These are phyloP conservation scores for Ciona savignyi DNA, from an alignment of 23 tunicate species.

Conservation along the genomic window DNA sequence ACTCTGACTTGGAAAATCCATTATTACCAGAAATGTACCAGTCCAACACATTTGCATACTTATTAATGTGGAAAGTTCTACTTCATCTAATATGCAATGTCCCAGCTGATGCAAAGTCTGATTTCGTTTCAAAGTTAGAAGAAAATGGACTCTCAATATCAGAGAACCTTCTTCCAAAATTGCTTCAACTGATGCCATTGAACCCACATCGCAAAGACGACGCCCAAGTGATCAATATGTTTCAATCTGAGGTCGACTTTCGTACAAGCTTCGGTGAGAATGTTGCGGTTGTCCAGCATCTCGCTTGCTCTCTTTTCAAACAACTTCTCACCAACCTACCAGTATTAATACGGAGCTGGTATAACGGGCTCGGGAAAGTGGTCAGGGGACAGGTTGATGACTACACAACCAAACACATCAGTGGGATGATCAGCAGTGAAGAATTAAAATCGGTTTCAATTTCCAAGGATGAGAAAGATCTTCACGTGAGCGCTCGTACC, in stretches of 20 bases:
- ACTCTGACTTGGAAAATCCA: slow-evolving; percentile 4
- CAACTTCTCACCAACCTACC: slow-evolving; percentile 47
- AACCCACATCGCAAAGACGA: not conserved
- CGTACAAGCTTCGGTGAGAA: not conserved
- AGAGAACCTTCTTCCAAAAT: slow-evolving; percentile 30
- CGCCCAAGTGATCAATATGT: slow-evolving; percentile 14
- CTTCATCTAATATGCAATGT: slow-evolving; percentile 9
- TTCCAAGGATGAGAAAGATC: slow-evolving; percentile 6
- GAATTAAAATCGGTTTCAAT: slow-evolving; percentile 50
- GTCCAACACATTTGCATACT: not conserved
- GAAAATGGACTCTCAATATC: not conserved
- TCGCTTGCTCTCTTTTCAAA: slow-evolving; percentile 56
- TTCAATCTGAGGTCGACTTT: slow-evolving; percentile 15
- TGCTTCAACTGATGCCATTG: slow-evolving; percentile 36
- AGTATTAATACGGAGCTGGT: slow-evolving; percentile 49
- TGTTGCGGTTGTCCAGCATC: slow-evolving; percentile 21
- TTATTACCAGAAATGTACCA: slow-evolving; percentile 11
- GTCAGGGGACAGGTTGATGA: slow-evolving; percentile 32
- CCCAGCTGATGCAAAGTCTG: slow-evolving; percentile 18
- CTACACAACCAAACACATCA: slow-evolving; percentile 55
- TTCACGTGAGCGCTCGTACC: slow-evolving; percentile 29
- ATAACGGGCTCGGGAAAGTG: slow-evolving; percentile 20
- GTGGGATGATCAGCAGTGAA: slow-evolving; percentile 29
- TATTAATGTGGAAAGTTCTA: slow-evolving; percentile 33
- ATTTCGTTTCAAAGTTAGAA: slow-evolving; percentile 30